Evolutionary conservation across 1,140 invertebrate species (phyloP), one percentile per base, ranked within the genome.

Genomic region (Diorhabda carinulata): DNA sequence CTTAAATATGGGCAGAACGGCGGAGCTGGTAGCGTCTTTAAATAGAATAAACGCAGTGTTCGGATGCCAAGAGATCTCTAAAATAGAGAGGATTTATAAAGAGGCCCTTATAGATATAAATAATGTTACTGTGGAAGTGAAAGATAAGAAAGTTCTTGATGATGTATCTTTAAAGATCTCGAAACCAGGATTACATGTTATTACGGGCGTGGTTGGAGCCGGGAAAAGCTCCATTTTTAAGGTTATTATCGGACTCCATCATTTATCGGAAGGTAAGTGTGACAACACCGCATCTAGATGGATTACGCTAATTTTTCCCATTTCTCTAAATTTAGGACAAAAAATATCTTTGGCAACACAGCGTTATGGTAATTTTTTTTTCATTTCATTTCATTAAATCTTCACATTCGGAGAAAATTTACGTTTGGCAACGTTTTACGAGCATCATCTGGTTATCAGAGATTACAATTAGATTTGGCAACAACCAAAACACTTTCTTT

Each of bases 141-240:
- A 2, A 52, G n/a, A 52, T 52, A 3, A 52, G 47, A 52, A 52
- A n/a, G 47, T 52, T 52, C 47, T 52, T 4, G 47, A 52, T 52
- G 47, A 52, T 52, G 47, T 52, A 8, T 52, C 47, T 52, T n/a
- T 52, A 52, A 52, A 52, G n/a, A 52, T 52, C 47, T 52, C 47
- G 4, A 76, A 81, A 66, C 80, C 84, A 6, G 88, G 89, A 2
- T 83, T 94, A 43, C 77, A 89, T 44, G 88, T 88, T 3, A 78
- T 95, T 1, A 89, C 92, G 45, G 94, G 94, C 40, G 85, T 89
- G 62, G 90, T 95, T 10, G 93, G 93, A n/a, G 84, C 90, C 7
- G 93, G 94, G 7, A 96, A 95, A 84, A 89, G 87, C 7, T 91
- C 90, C 0, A 74, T 93, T 2, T 78, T 93, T 0, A 85, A 93